Evolutionary conservation across 2,113 vertebrate genomes (phyloP), one percentile per base, ranked within the genome.

Genomic region (Oxyura jamaicensis): DNA sequence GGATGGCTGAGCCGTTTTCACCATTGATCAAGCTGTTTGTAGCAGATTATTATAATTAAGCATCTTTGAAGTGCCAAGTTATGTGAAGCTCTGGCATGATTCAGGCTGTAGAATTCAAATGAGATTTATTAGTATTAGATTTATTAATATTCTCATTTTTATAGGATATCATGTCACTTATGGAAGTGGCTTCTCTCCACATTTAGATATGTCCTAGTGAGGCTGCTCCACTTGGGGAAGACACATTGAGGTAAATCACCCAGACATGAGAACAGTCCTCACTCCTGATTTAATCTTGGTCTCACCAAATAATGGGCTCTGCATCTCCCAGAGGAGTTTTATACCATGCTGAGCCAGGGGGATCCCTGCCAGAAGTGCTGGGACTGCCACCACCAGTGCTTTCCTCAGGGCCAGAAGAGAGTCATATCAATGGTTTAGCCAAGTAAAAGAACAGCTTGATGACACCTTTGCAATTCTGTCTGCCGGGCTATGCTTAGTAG

Each of bases 21-120:
- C 76, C 60, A 42, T 26, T 88, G 79, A 90, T 94, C 65, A 94
- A 86, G 76, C 42, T 91, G 80, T 86, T 93, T 94, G 67, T 93
- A 92, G 65, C n/a, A 92, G 72, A 71, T 93, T 69, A 86, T 83
- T 93, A 46, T 75, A 93, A 93, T 56, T 88, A 90, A 88, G 36
- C 36, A 69, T 55, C 36, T 97, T 78, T 91, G 68, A 96, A 93
- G 36, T 93, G 68, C 46, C 68, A 83, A 78, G 17, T 46, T 88
- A 5, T 42, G 46, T 50, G 88, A 78, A 67, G 29, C 28, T 90
- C 67, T 88, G 46, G 55, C 72, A 15, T 6, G 20, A n/a, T 67
- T 90, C 50, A 42, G 25, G 28, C 71, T 88, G 62, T 82, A 80
- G 72, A 91, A 80, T 8, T 74, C 16, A 83, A 88, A 80, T 28